phyloP scores from a whole-genome alignment of 2,113 vertebrate species.

The Amazona guildingii region DNA sequence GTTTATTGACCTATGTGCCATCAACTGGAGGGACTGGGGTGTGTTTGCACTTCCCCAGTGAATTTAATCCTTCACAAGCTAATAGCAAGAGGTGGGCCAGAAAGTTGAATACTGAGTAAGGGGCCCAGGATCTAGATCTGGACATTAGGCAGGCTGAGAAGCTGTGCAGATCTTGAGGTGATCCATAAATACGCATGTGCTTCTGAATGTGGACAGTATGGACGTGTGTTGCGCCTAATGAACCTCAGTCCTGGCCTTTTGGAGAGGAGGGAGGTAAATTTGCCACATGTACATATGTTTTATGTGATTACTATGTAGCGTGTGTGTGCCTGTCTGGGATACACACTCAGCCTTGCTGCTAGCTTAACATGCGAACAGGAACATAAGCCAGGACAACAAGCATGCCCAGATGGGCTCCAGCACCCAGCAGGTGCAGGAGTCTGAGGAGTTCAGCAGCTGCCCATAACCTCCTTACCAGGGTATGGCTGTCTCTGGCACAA shows the following conservation, averaged over 20 bases:
- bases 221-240: neutral
- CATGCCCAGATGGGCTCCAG: neutral
- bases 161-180: neutral
- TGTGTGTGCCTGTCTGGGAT: neutral
- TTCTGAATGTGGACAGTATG: neutral
- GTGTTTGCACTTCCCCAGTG: neutral
- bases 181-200: neutral
- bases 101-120: neutral
- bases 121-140: neutral
- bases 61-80: neutral
- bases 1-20: neutral
- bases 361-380: neutral
- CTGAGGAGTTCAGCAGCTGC: neutral
- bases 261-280: neutral
- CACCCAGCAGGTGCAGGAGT: neutral
- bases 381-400: neutral
- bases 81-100: no score
- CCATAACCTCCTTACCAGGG: accelerated
- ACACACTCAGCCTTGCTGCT: neutral
- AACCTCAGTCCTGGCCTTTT: neutral
- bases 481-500: neutral
- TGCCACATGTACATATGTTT: neutral
- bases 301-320: neutral
- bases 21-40: neutral
- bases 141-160: neutral